Evolutionary conservation across 2,113 vertebrate species (phyloP).

Genomic region (Gymnorhina tibicen): DNA sequence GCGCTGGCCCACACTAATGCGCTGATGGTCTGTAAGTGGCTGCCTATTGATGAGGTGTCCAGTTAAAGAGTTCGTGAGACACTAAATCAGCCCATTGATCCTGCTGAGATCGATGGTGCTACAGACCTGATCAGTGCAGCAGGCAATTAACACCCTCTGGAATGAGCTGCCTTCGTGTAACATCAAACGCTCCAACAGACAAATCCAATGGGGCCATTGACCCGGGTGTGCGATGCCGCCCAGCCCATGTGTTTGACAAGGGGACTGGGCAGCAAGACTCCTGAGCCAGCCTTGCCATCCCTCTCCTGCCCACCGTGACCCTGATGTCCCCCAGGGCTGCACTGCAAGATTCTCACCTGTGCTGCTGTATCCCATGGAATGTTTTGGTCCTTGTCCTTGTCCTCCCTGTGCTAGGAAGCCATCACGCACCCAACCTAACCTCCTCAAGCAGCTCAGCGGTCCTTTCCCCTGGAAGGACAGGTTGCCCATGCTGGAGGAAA

Average conservation of each 20-base stretch:
- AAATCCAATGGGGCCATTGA: constrained; percentile 70
- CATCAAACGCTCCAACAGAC: constrained; percentile 70
- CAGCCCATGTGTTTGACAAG: rapidly evolving
- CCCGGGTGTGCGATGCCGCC: not conserved
- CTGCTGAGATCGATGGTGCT: constrained; percentile 77
- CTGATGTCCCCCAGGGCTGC: not conserved
- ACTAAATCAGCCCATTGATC: constrained; percentile 89
- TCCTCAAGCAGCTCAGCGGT: not conserved
- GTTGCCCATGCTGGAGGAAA: not conserved
- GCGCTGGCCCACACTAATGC: not conserved
- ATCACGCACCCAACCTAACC: not conserved
- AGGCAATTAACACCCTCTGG: constrained; percentile 75
- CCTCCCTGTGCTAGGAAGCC: not conserved
- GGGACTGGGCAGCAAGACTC: not conserved
- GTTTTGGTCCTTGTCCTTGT: rapidly evolving
- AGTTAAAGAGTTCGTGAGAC: constrained; percentile 82
- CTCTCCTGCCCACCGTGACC: not conserved
- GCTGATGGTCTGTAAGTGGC: constrained; percentile 75
- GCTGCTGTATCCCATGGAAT: rapidly evolving
- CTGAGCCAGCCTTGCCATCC: not conserved
- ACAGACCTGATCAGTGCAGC: constrained; percentile 72
- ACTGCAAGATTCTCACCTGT: not conserved
- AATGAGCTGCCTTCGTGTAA: constrained; percentile 69
- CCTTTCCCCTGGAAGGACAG: not conserved
- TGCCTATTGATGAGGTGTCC: constrained; percentile 83